These are phyloP conservation scores for Perccottus glenii DNA, from an alignment of 2,113 vertebrate genomes.

Conservation along the genomic window DNA sequence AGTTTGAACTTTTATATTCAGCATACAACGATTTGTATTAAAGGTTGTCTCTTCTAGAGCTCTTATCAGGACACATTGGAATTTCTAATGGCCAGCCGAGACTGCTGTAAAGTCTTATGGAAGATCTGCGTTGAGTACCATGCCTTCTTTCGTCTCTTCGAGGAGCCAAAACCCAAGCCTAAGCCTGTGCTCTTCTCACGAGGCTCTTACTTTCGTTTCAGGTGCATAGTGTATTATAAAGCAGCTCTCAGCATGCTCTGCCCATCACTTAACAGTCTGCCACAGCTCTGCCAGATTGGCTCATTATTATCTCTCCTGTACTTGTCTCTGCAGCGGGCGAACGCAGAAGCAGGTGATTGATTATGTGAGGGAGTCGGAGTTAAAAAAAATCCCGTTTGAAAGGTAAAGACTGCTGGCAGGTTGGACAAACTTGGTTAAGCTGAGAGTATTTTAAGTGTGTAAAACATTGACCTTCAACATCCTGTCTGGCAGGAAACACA, in stretches of 20 bases:
- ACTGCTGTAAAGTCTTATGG: constrained; percentile 99
- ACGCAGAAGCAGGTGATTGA: constrained; percentile 99
- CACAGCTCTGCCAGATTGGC: constrained; percentile 12
- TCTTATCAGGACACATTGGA: constrained; percentile 94
- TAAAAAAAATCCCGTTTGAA: constrained; percentile 96
- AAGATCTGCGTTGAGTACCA: constrained; percentile 98
- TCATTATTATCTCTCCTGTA: constrained; percentile 40
- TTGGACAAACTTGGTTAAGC: constrained; percentile 18
- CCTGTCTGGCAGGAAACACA: constrained; percentile 89
- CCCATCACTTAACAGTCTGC: constrained; percentile 15
- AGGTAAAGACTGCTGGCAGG: constrained; percentile 80
- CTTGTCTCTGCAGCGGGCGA: constrained; percentile 85
- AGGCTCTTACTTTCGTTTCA: constrained; percentile 98
- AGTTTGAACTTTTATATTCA: not conserved
- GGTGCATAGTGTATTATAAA: constrained; percentile 73
- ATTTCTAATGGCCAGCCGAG: constrained; percentile 94
- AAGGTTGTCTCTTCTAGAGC: constrained; percentile 73
- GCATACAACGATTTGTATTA: not conserved
- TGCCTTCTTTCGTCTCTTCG: constrained; percentile 97
- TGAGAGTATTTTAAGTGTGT: not conserved
- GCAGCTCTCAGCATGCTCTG: not conserved
- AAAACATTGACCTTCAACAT: constrained; percentile 42
- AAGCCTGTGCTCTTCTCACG: constrained; percentile 94
- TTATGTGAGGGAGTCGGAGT: constrained; percentile 94
- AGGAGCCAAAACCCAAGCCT: constrained; percentile 96